Evolutionary conservation across 2,888 invertebrate species (phyloP), one percentile per base, ranked within the genome.

Genomic region (Pegoplata infirma): DNA sequence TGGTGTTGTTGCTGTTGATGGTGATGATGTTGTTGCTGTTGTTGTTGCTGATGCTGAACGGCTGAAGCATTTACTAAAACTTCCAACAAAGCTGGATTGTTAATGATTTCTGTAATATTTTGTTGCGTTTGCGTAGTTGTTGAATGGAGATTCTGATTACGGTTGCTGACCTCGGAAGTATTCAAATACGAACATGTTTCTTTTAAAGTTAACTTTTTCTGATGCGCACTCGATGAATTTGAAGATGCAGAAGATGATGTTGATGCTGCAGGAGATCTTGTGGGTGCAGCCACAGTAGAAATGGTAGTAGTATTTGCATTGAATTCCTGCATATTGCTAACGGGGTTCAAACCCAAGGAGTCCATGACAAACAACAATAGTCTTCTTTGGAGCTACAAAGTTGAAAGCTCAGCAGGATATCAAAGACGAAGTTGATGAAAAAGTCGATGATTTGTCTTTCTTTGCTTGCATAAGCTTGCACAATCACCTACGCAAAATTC

Each of bases 61-160:
- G 74, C 76, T 80, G 77, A 67, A 71, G 79, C 79, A 79, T 79
- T 79, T 46, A 79, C 79, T 17, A 79, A 79, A 63, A 75, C 79
- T 75, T 79, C 79, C 75, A 79, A 36, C 51, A 81, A 76, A 56
- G 78, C 74, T 53, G 80, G 77, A 76, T 76, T 81, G 76, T 71
- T 80, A 73, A 80, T 80, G 77, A 80, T 76, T 61, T 82, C 82
- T 76, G 80, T 76, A 56, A 71, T 67, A 75, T 69, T 80, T 49
- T 72, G 68, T 64, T 68, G 72, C 77, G 69, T 81, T 72, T 66
- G 79, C 51, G 64, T 64, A 47, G 59, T 53, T 8, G 59, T 58
- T 64, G 68, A 47, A 21, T 68, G 74, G 10, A 72, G 61, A 67
- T 72, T 71, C 61, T 75, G 79, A 79, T 75, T 75, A 44, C 75